phyloP scores from a whole-genome alignment of 2,797 vertebrate genomes.

The Carcharodon carcharias region DNA sequence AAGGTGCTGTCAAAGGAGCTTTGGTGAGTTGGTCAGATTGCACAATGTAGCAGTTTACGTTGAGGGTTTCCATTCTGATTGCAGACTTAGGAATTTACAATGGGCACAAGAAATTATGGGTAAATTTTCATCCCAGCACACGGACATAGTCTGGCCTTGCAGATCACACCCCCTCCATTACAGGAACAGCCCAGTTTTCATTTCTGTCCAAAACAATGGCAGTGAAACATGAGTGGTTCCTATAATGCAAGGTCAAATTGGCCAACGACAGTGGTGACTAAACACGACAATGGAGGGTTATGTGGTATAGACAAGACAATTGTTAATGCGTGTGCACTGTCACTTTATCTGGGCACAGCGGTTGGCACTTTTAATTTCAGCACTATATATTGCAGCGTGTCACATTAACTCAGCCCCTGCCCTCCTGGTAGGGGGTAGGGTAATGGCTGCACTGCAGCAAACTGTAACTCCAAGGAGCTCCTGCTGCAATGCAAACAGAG shows the following conservation, averaged over 20 bases:
- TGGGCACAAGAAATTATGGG: background rate
- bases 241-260: background rate
- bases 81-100: background rate
- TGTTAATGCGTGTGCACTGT: background rate
- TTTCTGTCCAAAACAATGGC: no score
- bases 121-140: background rate
- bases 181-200: no score
- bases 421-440: background rate
- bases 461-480: background rate
- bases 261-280: background rate
- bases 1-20: no score
- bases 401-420: background rate
- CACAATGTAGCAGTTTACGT: background rate
- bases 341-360: background rate
- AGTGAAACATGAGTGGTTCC: background rate
- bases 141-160: no score
- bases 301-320: no score
- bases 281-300: background rate
- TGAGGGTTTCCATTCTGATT: background rate
- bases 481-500: background rate
- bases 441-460: background rate
- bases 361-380: background rate
- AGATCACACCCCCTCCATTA: background rate
- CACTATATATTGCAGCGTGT: background rate
- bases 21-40: background rate